A percentile compares a stretch with the other conserved stretches of the same genome.
phyloP scores from a whole-genome alignment of 2,797 vertebrate genomes.

The Eulemur rubriventer region DNA sequence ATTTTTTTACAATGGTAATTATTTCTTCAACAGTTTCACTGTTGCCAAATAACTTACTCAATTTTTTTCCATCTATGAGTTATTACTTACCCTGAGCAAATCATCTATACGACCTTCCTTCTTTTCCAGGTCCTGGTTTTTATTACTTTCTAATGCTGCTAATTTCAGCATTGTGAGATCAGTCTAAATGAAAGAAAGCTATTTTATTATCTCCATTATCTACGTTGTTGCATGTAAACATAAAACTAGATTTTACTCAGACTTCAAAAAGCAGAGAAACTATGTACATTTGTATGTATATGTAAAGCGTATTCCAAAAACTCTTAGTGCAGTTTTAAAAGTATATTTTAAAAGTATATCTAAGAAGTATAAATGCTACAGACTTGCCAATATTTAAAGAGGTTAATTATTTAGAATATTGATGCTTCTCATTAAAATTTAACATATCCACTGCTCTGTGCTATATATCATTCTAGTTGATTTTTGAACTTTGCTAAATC shows the following conservation, averaged over 20 bases:
- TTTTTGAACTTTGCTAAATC: constrained; percentile 13
- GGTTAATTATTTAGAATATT: not conserved
- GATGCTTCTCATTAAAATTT: constrained; percentile 4
- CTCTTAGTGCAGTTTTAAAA: not conserved
- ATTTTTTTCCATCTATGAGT: not conserved
- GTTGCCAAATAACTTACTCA: constrained; percentile 31
- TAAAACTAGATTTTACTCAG: constrained; percentile 45
- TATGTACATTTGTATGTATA: not conserved
- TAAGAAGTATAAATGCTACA: constrained; percentile 5
- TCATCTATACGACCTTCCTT: constrained; percentile 99
- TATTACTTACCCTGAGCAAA: constrained; percentile 95
- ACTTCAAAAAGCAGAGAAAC: constrained; percentile 45
- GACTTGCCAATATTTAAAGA: not conserved
- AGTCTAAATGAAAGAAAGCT: constrained; percentile 88
- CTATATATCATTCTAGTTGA: not conserved
- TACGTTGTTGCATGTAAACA: not conserved
- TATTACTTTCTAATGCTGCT: constrained; percentile 99
- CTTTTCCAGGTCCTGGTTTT: constrained; percentile 99
- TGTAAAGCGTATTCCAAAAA: not conserved
- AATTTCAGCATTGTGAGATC: constrained; percentile 98
- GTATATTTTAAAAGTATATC: not conserved
- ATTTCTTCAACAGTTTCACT: constrained; percentile 44
- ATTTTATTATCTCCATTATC: constrained; percentile 58
- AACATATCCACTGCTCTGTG: not conserved
- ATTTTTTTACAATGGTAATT: constrained; percentile 1